These are phyloP conservation scores for Bothrops jararaca DNA, from an alignment of 2,113 vertebrate species.

Conservation along the genomic window DNA sequence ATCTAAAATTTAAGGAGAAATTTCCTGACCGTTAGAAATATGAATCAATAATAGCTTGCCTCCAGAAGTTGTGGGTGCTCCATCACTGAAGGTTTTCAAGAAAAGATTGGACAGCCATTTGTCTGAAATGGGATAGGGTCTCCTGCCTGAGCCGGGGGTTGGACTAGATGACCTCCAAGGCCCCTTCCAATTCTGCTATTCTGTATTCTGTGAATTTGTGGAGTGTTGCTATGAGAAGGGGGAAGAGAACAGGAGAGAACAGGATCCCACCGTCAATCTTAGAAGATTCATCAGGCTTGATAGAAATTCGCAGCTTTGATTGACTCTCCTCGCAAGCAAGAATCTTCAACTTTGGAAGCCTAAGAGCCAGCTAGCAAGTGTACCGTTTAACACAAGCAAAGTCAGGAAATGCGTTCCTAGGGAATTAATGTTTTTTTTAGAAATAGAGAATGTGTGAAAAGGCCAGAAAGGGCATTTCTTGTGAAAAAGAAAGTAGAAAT, in stretches of 20 bases:
- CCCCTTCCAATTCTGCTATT: neutral
- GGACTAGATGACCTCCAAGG: neutral
- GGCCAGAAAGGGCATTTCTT: neutral
- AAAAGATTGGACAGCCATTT: no score
- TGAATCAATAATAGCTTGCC: no score
- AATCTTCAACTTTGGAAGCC: neutral
- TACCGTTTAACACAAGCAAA: neutral
- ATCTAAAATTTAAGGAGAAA: no score
- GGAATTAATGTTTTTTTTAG: neutral
- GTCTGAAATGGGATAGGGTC: no score
- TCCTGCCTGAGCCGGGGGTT: neutral
- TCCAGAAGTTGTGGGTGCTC: no score
- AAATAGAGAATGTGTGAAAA: neutral
- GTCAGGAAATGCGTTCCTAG: neutral
- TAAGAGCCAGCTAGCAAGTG: neutral
- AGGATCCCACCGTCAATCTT: no score
- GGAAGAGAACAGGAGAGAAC: no score
- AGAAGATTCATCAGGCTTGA: neutral
- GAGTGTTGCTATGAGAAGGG: neutral
- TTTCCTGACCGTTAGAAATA: no score
- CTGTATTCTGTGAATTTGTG: no score
- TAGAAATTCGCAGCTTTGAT: no score
- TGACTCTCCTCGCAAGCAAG: no score
- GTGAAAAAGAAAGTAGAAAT: accelerated
- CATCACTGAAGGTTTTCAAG: no score